A percentile compares a stretch with the other conserved stretches of the same genome.
phyloP scores from a whole-genome alignment of 2,113 vertebrate species.

The Bufo bufo region DNA sequence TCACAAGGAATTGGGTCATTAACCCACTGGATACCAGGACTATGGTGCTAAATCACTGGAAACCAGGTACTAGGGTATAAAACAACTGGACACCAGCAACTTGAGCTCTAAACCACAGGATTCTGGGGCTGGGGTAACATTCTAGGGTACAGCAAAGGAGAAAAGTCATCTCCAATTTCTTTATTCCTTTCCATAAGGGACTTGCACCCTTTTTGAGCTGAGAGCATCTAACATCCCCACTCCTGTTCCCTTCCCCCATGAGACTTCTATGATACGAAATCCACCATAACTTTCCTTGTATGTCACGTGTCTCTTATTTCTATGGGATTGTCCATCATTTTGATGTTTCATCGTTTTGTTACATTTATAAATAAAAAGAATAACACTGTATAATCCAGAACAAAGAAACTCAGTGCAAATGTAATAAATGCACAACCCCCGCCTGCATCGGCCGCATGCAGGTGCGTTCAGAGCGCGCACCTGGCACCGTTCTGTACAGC shows the following conservation, averaged over 20 bases:
- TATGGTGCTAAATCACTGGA: too few relatives aligned
- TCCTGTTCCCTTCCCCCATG: background rate
- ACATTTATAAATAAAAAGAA: background rate
- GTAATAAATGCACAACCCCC: background rate
- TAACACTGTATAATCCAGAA: background rate
- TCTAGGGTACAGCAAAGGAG: too few relatives aligned
- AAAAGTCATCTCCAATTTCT: background rate
- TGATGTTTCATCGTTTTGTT: background rate
- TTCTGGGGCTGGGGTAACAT: too few relatives aligned
- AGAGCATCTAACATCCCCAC: background rate
- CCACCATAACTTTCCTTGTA: background rate
- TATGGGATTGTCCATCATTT: background rate
- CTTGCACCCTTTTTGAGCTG: too few relatives aligned
- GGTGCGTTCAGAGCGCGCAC: background rate
- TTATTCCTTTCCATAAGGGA: background rate
- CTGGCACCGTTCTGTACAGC: background rate
- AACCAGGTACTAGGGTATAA: too few relatives aligned
- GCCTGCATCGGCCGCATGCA: background rate
- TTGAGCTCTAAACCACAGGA: too few relatives aligned
- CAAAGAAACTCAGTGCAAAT: background rate
- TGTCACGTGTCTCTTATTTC: background rate
- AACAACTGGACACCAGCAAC: background rate
- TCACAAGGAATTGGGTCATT: too few relatives aligned
- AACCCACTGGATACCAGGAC: too few relatives aligned
- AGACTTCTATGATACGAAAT: background rate